These are phyloP conservation scores for Cyclophora punctaria DNA, from an alignment of 2,888 invertebrate genomes.

Conservation along the genomic window DNA sequence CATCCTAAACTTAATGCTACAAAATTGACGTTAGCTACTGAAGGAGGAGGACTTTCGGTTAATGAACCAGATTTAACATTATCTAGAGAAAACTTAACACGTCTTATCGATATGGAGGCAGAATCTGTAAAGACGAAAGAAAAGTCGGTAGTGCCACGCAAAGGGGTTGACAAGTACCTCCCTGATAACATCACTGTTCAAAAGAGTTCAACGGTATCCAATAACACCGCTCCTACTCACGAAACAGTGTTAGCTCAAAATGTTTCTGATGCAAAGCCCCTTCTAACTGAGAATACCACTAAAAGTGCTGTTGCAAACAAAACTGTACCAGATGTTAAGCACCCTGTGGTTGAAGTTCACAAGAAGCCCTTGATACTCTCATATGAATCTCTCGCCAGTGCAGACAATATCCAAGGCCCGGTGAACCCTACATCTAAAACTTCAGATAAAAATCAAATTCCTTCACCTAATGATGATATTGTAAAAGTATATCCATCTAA, in stretches of 20 bases:
- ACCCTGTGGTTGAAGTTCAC: conserved; percentile 13
- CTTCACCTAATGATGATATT: conserved; percentile 25
- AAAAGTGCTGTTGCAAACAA: conserved; percentile 1
- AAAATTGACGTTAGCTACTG: conserved; percentile 34
- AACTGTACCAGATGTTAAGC: conserved; percentile 8
- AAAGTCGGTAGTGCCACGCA: conserved; percentile 32
- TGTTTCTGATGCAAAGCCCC: too few relatives aligned
- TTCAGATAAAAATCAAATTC: conserved; percentile 28
- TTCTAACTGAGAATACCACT: too few relatives aligned
- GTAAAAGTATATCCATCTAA: conserved; percentile 27
- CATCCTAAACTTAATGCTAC: conserved; percentile 19
- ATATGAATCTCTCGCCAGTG: conserved; percentile 38
- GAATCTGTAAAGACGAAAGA: conserved; percentile 39
- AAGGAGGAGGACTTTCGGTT: conserved; percentile 42
- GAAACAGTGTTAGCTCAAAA: too few relatives aligned
- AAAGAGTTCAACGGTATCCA: conserved; percentile 1
- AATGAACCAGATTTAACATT: conserved; percentile 28
- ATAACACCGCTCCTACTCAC: too few relatives aligned
- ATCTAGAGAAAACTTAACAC: conserved; percentile 32
- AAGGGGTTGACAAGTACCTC: conserved; percentile 31
- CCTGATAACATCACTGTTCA: conserved; percentile 3
- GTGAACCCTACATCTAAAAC: conserved; percentile 29
- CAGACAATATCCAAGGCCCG: conserved; percentile 23
- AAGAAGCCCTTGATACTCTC: conserved; percentile 49
- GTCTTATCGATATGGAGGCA: conserved; percentile 31